These are phyloP conservation scores for Drosophila saltans DNA, from an alignment of 1,140 invertebrate species.

Conservation along the genomic window DNA sequence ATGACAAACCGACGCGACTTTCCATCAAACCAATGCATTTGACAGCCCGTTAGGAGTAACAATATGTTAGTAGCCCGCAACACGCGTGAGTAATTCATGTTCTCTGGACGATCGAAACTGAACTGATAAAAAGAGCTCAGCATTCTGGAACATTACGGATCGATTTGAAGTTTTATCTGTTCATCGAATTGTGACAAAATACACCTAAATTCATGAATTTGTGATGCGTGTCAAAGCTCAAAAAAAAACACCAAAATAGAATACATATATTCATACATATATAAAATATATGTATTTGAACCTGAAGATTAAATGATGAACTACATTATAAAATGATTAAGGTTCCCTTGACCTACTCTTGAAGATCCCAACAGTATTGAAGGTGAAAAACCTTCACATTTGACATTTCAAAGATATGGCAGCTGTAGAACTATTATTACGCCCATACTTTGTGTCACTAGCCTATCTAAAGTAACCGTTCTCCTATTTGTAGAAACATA, in stretches of 20 bases:
- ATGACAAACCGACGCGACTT: slow-evolving; percentile 53
- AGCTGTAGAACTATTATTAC: no score
- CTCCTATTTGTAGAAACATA: no score
- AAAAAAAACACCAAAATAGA: neutral
- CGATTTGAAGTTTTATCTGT: slow-evolving; percentile 46
- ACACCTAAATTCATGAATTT: neutral
- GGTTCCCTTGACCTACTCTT: no score
- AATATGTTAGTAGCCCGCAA: slow-evolving; percentile 56
- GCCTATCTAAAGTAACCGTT: no score
- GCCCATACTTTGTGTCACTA: no score
- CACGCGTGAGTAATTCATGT: slow-evolving; percentile 65
- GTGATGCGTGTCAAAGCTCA: slow-evolving; percentile 34
- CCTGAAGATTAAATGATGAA: neutral
- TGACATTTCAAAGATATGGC: no score
- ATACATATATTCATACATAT: no score
- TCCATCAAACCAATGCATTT: slow-evolving; percentile 63
- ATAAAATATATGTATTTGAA: neutral
- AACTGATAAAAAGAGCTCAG: slow-evolving; percentile 21
- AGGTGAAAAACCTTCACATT: no score
- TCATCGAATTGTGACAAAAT: slow-evolving; percentile 38
- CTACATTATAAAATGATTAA: neutral
- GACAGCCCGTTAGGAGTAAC: slow-evolving; percentile 63
- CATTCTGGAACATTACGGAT: slow-evolving; percentile 1
- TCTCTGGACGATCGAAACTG: slow-evolving; percentile 1
- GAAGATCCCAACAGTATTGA: no score